Evolutionary conservation across 2,888 invertebrate genomes (phyloP).

Genomic region (Eupeodes luniger): DNA sequence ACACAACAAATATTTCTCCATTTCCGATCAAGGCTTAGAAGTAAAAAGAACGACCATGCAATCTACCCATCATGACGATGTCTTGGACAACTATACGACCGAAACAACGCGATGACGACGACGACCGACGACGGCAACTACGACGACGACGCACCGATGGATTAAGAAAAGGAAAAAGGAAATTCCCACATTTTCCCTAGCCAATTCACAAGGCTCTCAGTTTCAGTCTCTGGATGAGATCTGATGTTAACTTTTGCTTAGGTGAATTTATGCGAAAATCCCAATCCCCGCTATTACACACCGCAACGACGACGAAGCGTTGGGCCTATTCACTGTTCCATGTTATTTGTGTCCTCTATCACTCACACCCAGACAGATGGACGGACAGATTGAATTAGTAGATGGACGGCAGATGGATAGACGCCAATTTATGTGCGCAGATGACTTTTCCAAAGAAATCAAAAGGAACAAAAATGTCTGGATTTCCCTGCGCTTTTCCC

Average conservation of each 20-base stretch:
- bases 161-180: slow-evolving; percentile 58
- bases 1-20: slow-evolving; percentile 70
- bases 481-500: slow-evolving; percentile 63
- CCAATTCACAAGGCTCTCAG: slow-evolving; percentile 25
- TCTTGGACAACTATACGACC: not conserved
- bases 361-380: slow-evolving; percentile 36
- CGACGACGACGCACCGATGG: slow-evolving; percentile 12
- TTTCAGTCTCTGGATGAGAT: no score
- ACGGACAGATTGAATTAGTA: slow-evolving; percentile 65
- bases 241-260: not conserved
- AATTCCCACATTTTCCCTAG: slow-evolving; percentile 74
- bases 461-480: slow-evolving; percentile 42
- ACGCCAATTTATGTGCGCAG: slow-evolving; percentile 69
- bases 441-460: slow-evolving; percentile 58
- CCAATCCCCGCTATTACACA: slow-evolving; percentile 52
- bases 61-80: slow-evolving; percentile 42
- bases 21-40: slow-evolving; percentile 66
- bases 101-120: slow-evolving; percentile 3
- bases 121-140: not conserved
- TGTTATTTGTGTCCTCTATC: slow-evolving; percentile 51
- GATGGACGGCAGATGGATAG: slow-evolving; percentile 69
- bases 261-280: slow-evolving; percentile 68
- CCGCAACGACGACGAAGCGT: not conserved
- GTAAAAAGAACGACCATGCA: slow-evolving; percentile 49
- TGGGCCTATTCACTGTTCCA: slow-evolving; percentile 3